These are phyloP conservation scores for Cydia strobilella DNA, from an alignment of 1,140 invertebrate species.

Conservation along the genomic window DNA sequence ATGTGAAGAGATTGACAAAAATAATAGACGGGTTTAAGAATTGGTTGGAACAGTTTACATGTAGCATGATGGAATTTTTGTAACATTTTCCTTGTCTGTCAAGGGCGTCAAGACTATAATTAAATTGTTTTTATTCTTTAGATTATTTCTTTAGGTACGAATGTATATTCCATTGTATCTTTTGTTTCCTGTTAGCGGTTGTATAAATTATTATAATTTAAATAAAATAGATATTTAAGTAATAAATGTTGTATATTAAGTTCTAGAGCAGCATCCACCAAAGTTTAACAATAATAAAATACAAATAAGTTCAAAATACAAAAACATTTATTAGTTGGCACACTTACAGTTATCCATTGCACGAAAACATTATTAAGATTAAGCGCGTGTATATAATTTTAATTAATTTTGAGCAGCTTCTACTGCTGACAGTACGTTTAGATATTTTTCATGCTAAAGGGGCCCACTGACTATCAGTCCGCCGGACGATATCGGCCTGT, in stretches of 20 bases:
- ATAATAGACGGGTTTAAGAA: slow-evolving; percentile 57
- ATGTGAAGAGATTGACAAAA: slow-evolving; percentile 56
- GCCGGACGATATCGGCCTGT: too few relatives aligned
- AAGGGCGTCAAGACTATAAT: background rate
- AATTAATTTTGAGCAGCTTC: too few relatives aligned
- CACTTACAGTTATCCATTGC: too few relatives aligned
- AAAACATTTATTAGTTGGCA: too few relatives aligned
- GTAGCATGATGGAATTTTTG: slow-evolving; percentile 31
- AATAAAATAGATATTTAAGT: background rate
- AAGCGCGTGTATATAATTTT: too few relatives aligned
- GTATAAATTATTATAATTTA: background rate
- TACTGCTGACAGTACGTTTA: too few relatives aligned
- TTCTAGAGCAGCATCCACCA: background rate
- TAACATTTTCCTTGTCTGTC: slow-evolving; percentile 19
- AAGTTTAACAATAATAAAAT: background rate
- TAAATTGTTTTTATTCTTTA: slow-evolving; percentile 32
- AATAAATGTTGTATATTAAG: background rate
- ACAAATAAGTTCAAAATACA: background rate
- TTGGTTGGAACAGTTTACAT: slow-evolving; percentile 67
- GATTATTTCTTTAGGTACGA: slow-evolving; percentile 13
- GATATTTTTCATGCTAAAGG: too few relatives aligned
- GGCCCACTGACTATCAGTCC: too few relatives aligned
- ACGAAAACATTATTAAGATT: too few relatives aligned
- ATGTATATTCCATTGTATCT: background rate
- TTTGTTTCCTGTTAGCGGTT: background rate